Conservation (phyloP, 37 sponge, comb jelly and placozoan genomes). For the Theonella swinhoei region DNA sequence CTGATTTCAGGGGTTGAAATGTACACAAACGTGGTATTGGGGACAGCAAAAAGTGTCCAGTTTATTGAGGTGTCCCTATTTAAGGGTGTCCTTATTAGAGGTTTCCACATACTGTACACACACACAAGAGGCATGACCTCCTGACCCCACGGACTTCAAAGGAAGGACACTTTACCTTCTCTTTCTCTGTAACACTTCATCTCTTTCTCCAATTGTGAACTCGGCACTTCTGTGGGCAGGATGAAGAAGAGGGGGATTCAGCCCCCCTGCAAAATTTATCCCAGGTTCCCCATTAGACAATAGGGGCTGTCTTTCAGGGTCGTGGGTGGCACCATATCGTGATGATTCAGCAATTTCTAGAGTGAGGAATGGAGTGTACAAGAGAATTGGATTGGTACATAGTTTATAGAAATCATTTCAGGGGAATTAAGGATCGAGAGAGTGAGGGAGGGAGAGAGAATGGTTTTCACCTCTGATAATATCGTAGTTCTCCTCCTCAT, state of each 20-base stretch:
- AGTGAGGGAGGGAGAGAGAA: background rate
- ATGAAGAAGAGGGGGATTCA: background rate
- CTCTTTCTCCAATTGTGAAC: background rate
- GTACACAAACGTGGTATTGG: no score
- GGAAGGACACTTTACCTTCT: no score
- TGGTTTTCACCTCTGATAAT: background rate
- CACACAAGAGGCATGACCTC: no score
- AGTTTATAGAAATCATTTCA: background rate
- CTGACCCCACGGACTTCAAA: no score
- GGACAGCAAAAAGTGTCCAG: no score
- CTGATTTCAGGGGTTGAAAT: no score
- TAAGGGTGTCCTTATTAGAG: no score
- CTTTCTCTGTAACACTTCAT: no score
- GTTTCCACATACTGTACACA: no score
- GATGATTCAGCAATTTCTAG: background rate
- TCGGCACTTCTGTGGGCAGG: background rate
- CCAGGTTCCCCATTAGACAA: background rate
- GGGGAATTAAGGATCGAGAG: background rate
- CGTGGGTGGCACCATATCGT: background rate
- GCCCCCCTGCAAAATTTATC: background rate
- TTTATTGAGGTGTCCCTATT: no score
- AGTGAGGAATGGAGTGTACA: background rate
- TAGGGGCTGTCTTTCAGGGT: background rate
- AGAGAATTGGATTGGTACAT: no score
- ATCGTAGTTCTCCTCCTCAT: conserved; percentile 34